These are phyloP conservation scores for Argyresthia goedartella DNA, from an alignment of 2,888 invertebrate genomes.

Conservation along the genomic window DNA sequence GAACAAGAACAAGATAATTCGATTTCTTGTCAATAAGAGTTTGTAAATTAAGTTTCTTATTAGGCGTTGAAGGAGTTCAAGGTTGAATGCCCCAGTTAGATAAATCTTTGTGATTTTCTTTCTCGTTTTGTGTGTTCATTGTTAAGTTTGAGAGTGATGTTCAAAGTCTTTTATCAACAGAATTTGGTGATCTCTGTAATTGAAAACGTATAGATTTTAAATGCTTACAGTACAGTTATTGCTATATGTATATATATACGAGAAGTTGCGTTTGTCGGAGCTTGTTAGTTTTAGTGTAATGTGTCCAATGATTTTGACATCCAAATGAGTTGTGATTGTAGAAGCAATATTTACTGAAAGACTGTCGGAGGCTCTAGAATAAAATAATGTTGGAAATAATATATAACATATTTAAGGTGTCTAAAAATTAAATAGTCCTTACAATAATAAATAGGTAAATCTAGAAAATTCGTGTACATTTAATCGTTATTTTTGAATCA, in stretches of 20 bases:
- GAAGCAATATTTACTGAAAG: constrained; percentile 46
- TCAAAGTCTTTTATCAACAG: too few relatives aligned
- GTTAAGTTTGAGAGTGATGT: too few relatives aligned
- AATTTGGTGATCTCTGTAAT: too few relatives aligned
- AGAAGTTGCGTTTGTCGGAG: too few relatives aligned
- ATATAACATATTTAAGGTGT: neutral
- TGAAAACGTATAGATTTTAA: neutral
- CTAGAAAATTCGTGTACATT: neutral
- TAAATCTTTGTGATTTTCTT: too few relatives aligned
- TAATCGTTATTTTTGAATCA: constrained; percentile 44
- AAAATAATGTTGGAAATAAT: neutral
- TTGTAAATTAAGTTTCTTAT: too few relatives aligned
- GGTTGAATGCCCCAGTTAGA: too few relatives aligned
- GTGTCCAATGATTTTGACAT: constrained; percentile 5
- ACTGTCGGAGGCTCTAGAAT: constrained; percentile 51
- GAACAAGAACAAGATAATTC: too few relatives aligned
- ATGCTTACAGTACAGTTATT: neutral
- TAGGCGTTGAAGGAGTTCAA: too few relatives aligned
- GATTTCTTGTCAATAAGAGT: too few relatives aligned
- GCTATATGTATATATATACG: neutral
- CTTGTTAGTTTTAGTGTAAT: neutral
- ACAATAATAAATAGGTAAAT: neutral
- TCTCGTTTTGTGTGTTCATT: too few relatives aligned
- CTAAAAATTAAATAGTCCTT: neutral
- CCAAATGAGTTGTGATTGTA: constrained; percentile 41